Evolutionary conservation across 2,797 vertebrate species (phyloP), one percentile per base, ranked within the genome.

Genomic region (Liparis tanakae): DNA sequence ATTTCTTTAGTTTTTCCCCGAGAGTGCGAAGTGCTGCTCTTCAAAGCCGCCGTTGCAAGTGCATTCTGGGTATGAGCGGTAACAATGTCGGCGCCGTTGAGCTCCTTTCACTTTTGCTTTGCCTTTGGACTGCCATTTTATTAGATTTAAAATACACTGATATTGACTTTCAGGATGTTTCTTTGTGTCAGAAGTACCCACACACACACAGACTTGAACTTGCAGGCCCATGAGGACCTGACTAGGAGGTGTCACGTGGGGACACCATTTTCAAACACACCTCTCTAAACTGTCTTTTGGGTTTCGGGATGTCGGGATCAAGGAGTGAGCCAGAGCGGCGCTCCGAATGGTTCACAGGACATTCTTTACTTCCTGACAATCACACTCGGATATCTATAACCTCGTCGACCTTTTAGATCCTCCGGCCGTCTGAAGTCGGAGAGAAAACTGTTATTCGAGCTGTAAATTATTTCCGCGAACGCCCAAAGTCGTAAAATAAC

Each of bases 31-130:
- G 66, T 18, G 50, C 57, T 34, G 71, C 67, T 71, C 83, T 84
- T 90, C 81, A 88, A 90, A 88, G 81, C 70, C 5, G 3, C 20
- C n/a, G 57, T 77, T 59, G 69, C 62, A 48, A 72, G 69, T 73
- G 62, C 79, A 70, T 69, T 80, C 68, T 65, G 67, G 76, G 72
- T 72, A 68, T 41, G 70, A 80, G 73, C 74, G 72, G 88, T 85
- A 90, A 88, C 82, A 85, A 66, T 70, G 76, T 86, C 70, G 72
- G 63, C 13, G 30, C 76, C 62, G 82, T 75, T 88, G 85, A 84
- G 81, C 82, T 84, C 58, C 79, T 80, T 80, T 84, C 77, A 69
- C 76, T 80, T 30, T 30, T 51, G 61, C 67, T 72, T 62, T 80
- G 71, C 84, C 77, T 81, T 81, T 87, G 74, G 67, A 75, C 78